Evolutionary conservation across 2,888 invertebrate genomes (phyloP).

Genomic region (Chirona hameri): DNA sequence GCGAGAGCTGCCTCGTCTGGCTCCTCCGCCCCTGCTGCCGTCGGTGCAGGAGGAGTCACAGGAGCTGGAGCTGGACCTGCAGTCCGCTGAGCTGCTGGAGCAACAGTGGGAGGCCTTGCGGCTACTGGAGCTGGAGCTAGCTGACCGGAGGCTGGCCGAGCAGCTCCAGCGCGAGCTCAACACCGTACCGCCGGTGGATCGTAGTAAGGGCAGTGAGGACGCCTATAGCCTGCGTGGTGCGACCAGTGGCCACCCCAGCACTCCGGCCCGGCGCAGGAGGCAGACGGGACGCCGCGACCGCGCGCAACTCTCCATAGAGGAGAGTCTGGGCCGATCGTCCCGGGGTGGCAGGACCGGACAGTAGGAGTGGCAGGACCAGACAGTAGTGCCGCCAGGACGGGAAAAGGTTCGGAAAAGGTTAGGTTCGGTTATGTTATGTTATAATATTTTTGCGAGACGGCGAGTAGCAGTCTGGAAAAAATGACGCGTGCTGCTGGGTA

Average conservation of each 20-base stretch:
- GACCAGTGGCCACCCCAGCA: too few relatives aligned
- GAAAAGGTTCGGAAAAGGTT: too few relatives aligned
- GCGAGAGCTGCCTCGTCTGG: too few relatives aligned
- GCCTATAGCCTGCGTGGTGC: background rate
- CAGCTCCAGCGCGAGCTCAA: background rate
- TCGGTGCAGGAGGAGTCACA: too few relatives aligned
- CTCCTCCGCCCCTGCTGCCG: too few relatives aligned
- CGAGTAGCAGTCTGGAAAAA: too few relatives aligned
- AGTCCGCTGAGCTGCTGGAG: background rate
- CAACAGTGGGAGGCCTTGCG: background rate
- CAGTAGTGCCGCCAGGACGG: too few relatives aligned
- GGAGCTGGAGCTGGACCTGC: background rate
- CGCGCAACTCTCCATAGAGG: background rate
- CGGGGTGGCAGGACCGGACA: background rate
- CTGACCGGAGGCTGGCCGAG: slow-evolving; percentile 22
- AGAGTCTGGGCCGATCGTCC: background rate
- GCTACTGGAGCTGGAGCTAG: background rate
- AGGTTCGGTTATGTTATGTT: too few relatives aligned
- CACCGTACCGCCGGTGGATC: background rate
- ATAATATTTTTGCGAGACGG: too few relatives aligned
- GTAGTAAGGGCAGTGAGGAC: slow-evolving; percentile 24
- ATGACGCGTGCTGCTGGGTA: too few relatives aligned
- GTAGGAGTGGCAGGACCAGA: too few relatives aligned
- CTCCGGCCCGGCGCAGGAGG: background rate
- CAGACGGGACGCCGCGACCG: background rate